phyloP scores from a whole-genome alignment of 2,113 vertebrate genomes.

The Pampusana beccarii region DNA sequence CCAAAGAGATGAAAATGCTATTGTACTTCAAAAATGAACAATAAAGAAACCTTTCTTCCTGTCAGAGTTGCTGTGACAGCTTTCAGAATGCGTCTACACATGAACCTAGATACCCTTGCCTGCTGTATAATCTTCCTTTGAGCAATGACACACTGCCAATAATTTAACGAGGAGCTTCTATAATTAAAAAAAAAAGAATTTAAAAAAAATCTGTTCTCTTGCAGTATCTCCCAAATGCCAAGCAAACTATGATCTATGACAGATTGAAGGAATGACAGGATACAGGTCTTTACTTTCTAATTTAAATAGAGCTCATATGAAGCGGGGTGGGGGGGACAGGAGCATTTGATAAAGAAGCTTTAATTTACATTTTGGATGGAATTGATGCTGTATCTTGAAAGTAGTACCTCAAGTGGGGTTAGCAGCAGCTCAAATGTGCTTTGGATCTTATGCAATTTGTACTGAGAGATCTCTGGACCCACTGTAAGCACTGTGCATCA shows the following conservation, averaged over 20 bases:
- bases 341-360: neutral
- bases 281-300: neutral
- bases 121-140: neutral
- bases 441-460: neutral
- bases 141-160: neutral
- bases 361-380: neutral
- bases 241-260: neutral
- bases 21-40: neutral
- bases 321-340: neutral
- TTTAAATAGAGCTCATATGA: neutral
- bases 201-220: neutral
- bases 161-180: neutral
- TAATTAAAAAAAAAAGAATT: neutral
- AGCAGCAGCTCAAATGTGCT: neutral
- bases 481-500: neutral
- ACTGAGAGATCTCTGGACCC: neutral
- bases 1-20: neutral
- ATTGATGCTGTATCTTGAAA: neutral
- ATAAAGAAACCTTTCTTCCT: constrained; percentile 28
- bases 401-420: neutral
- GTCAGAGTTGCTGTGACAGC: constrained; percentile 30
- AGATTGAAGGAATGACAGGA: neutral
- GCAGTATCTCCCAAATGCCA: neutral
- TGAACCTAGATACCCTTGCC: neutral
- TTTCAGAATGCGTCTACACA: constrained; percentile 14